Evolutionary conservation across 1,140 invertebrate species (phyloP).

Genomic region (Plodia interpunctella): DNA sequence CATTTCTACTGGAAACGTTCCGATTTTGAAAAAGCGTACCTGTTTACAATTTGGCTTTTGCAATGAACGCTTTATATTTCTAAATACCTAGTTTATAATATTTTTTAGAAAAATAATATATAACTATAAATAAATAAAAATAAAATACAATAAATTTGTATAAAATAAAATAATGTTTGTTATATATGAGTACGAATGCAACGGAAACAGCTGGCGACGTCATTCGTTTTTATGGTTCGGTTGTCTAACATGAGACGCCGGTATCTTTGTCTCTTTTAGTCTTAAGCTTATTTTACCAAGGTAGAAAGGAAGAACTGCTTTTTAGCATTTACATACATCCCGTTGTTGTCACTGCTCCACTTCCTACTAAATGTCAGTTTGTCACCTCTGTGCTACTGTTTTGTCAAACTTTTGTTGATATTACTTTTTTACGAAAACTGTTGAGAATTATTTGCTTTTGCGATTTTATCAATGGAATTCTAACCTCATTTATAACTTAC

Average conservation of each 20-base stretch:
- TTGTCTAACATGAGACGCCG: constrained; percentile 24
- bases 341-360: constrained; percentile 19
- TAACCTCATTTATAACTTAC: constrained; percentile 21
- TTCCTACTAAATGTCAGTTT: constrained; percentile 47
- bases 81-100: too few species aligned
- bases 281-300: neutral
- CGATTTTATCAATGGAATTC: constrained; percentile 47
- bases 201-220: constrained; percentile 31
- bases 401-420: constrained; percentile 75
- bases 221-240: constrained; percentile 18
- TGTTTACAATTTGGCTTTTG: too few species aligned
- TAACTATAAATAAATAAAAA: too few species aligned
- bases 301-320: constrained; percentile 10
- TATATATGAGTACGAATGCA: too few species aligned
- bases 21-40: too few species aligned
- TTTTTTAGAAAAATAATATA: too few species aligned
- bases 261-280: constrained; percentile 23
- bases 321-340: constrained; percentile 12
- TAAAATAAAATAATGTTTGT: too few species aligned
- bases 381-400: constrained; percentile 45
- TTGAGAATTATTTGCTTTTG: constrained; percentile 32
- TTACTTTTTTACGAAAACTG: constrained; percentile 48
- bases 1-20: too few species aligned
- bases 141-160: too few species aligned
- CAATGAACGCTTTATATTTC: too few species aligned